Conservation (phyloP, 2,888 invertebrate genomes). For the Oithona nana region DNA sequence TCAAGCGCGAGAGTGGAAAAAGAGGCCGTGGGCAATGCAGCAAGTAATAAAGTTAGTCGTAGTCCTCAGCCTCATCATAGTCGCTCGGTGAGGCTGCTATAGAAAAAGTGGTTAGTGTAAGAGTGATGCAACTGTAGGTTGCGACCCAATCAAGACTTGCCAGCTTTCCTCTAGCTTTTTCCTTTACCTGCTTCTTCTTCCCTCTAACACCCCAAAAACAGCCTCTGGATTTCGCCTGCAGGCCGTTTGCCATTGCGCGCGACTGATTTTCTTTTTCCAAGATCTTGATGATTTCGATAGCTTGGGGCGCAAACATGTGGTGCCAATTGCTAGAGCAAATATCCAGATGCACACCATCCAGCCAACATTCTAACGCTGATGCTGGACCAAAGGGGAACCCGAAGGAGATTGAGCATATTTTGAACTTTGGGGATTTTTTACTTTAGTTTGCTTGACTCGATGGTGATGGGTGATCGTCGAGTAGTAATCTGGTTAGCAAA, state of each 20-base stretch:
- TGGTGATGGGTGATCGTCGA: not conserved
- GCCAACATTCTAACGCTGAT: no score
- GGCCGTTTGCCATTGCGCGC: not conserved
- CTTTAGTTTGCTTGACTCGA: no score
- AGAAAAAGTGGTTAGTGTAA: no score
- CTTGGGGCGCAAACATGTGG: not conserved
- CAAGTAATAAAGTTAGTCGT: not conserved
- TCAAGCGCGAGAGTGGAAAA: no score
- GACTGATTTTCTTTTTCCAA: not conserved
- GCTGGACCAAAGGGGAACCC: no score
- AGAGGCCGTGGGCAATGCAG: not conserved
- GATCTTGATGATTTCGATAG: not conserved
- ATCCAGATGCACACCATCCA: not conserved
- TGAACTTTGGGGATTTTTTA: not conserved
- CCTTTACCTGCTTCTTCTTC: no score
- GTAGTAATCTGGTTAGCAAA: not conserved
- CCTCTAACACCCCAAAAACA: no score
- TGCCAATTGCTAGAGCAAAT: not conserved
- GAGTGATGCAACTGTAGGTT: not conserved
- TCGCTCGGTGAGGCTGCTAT: no score
- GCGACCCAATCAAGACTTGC: conserved; percentile 3
- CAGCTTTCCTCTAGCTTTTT: not conserved
- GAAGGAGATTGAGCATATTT: no score
- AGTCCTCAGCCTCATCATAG: no score
- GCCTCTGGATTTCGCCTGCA: not conserved